These are phyloP conservation scores for Tiliacea aurago DNA, from an alignment of 2,888 invertebrate species.

Conservation along the genomic window DNA sequence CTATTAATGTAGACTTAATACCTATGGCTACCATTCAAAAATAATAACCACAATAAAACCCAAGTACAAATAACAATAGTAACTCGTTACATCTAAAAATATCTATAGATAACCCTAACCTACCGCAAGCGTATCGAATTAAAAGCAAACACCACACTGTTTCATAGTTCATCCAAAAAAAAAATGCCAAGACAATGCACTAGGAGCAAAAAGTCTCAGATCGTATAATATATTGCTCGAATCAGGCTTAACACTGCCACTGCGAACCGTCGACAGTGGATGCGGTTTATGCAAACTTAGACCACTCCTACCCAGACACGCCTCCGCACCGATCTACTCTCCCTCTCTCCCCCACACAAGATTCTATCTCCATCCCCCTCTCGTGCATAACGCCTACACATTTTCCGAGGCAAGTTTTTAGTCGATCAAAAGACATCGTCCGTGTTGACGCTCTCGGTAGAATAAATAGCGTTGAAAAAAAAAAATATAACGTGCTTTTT, in stretches of 20 bases:
- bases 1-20: too few relatives aligned
- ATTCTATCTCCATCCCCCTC: slow-evolving; percentile 75
- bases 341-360: slow-evolving; percentile 68
- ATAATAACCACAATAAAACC: slow-evolving; percentile 7
- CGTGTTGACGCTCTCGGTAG: slow-evolving; percentile 77
- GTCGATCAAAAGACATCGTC: slow-evolving; percentile 84
- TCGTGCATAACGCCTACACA: slow-evolving; percentile 84
- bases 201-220: slow-evolving; percentile 78
- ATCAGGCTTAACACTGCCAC: slow-evolving; percentile 66
- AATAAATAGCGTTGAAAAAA: slow-evolving; percentile 65
- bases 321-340: slow-evolving; percentile 74
- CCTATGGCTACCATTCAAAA: background rate
- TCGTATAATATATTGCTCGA: slow-evolving; percentile 81
- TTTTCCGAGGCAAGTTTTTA: slow-evolving; percentile 87
- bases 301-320: slow-evolving; percentile 82
- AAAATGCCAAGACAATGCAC: slow-evolving; percentile 85
- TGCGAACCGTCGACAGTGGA: slow-evolving; percentile 66
- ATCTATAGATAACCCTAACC: slow-evolving; percentile 73
- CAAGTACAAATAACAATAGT: slow-evolving; percentile 19
- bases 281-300: slow-evolving; percentile 85
- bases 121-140: slow-evolving; percentile 78
- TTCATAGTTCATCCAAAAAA: slow-evolving; percentile 84
- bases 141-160: slow-evolving; percentile 74
- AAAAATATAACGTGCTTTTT: slow-evolving; percentile 59
- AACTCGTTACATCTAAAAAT: slow-evolving; percentile 57